Evolutionary conservation across 2,888 invertebrate species (phyloP), one percentile per base, ranked within the genome.

Genomic region (Leptinotarsa rubiginosa): DNA sequence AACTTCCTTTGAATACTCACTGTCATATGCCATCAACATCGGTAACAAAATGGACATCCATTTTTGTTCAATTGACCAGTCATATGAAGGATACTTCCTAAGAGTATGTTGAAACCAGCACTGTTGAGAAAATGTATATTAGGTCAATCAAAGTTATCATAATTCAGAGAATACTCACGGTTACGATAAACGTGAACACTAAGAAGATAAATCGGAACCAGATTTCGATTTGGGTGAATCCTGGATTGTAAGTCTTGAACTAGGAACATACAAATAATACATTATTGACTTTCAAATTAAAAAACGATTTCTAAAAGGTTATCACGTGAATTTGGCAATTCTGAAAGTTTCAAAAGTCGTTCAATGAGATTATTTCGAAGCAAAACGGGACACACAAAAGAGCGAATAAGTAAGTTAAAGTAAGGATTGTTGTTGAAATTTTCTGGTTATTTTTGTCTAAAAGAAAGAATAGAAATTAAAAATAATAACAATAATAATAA

Each of bases 11-110:
- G 1, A 3, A 73, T 74, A 89, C 93, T 91, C 89, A 98, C 98
- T 97, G 88, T 99, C 95, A 85, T 97, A 98, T 20, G 97, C 91
- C 79, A 98, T 90, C 15, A 98, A 89, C 31, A 97, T 88, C 1
- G 97, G 97, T 81, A 98, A 89, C 71, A 98, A 90, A 54, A 96
- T 88, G 0, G 96, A 95, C 87, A 98, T 92, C 98, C 98, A 99
- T 87, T 96, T 97, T 86, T 99, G 98, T 88, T 99, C 99, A 83
- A 98, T 96, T 0, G 98, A 97, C 98, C 98, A 99, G 87, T 98
- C 97, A 81, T 93, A 92, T 62, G 96, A 90, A 0, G 95, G 92
- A 88, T 96, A 98, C 86, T 94, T 95, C 81, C 96, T 90, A 80
- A 99, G 89, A 0, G 94, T 92, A 87, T 97, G 95, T 52, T 95